Conservation (phyloP, 2,888 invertebrate genomes). For the Drosophila anomalata region DNA sequence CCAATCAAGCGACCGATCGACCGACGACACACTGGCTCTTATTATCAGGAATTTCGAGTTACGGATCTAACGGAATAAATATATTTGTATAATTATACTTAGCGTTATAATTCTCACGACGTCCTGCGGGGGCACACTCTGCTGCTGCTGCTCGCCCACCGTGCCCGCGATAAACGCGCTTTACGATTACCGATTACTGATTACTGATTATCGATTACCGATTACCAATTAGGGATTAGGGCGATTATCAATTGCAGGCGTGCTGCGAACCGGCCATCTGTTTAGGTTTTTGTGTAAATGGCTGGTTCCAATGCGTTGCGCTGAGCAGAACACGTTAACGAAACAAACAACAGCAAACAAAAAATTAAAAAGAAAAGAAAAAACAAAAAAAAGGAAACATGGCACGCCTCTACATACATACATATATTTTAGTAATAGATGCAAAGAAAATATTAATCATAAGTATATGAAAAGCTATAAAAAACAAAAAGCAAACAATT, state of each 20-base stretch:
- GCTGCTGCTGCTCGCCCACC: slow-evolving; percentile 56
- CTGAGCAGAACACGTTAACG: slow-evolving; percentile 18
- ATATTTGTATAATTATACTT: slow-evolving; percentile 79
- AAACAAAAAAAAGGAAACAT: slow-evolving; percentile 19
- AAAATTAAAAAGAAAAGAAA: neutral
- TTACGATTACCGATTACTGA: slow-evolving; percentile 1
- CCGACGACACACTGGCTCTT: slow-evolving; percentile 71
- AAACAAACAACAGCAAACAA: neutral
- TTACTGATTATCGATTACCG: neutral
- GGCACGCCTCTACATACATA: slow-evolving; percentile 72
- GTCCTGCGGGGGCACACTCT: slow-evolving; percentile 67
- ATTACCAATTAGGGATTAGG: neutral
- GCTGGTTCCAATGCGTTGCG: slow-evolving; percentile 43
- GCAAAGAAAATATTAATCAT: slow-evolving; percentile 71
- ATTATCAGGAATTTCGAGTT: slow-evolving; percentile 69
- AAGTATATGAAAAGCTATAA: slow-evolving; percentile 70
- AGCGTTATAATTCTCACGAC: slow-evolving; percentile 79
- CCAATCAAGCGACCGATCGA: slow-evolving; percentile 68
- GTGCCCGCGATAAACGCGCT: slow-evolving; percentile 56
- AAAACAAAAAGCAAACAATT: slow-evolving; percentile 40
- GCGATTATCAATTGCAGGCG: neutral
- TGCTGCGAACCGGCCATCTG: slow-evolving; percentile 40
- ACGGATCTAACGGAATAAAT: slow-evolving; percentile 69
- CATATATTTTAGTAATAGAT: slow-evolving; percentile 72
- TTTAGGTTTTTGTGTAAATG: slow-evolving; percentile 66